These are phyloP conservation scores for Coenobita brevimanus DNA, from an alignment of 1,140 invertebrate genomes.

Conservation along the genomic window DNA sequence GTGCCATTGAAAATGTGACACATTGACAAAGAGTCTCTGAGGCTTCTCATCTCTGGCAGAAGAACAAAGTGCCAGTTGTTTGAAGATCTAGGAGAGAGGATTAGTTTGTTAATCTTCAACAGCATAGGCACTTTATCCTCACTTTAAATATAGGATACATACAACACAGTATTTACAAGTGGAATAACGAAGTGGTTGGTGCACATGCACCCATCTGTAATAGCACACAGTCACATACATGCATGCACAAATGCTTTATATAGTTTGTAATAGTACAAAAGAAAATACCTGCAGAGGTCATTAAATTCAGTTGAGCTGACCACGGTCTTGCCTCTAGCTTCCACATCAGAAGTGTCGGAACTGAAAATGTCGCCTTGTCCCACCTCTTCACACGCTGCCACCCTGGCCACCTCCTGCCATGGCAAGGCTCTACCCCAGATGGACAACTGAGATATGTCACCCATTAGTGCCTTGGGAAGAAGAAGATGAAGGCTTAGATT, in stretches of 20 bases:
- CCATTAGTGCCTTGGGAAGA: constrained; percentile 1
- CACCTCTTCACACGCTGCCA: neutral
- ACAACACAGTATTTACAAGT: no score
- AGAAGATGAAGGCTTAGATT: no score
- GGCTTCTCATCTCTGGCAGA: constrained; percentile 21
- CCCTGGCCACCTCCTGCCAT: neutral
- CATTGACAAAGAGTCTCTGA: neutral
- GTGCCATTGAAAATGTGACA: constrained; percentile 21
- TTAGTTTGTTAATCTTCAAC: no score
- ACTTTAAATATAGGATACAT: no score
- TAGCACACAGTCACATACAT: no score
- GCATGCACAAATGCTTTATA: no score
- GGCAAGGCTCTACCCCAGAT: constrained; percentile 1
- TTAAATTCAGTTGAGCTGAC: neutral
- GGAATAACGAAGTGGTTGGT: neutral
- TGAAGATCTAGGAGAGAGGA: neutral
- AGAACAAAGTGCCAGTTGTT: neutral
- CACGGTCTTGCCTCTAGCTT: neutral
- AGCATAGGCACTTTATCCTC: no score
- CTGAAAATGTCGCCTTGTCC: neutral
- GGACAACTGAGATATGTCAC: constrained; percentile 16
- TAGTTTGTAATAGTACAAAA: no score
- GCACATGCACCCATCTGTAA: no score
- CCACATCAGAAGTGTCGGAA: constrained; percentile 5
- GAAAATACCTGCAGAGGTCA: constrained; percentile 30